Evolutionary conservation across 2,888 invertebrate species (phyloP).

Genomic region (Spodoptera littoralis): DNA sequence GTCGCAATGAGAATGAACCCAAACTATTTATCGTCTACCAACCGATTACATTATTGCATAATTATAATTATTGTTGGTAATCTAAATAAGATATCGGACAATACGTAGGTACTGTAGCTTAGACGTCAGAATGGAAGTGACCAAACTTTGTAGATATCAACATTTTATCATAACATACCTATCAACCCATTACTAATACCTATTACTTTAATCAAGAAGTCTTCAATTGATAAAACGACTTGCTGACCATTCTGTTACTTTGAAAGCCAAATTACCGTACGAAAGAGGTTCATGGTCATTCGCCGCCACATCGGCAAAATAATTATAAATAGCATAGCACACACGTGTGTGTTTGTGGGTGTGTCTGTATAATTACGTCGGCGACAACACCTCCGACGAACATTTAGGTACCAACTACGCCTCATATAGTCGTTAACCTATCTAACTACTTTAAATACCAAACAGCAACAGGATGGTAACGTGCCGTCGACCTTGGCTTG

Average conservation of each 20-base stretch:
- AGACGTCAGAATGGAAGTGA: too few relatives aligned
- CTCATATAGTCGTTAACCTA: background rate
- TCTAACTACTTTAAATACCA: constrained; percentile 11
- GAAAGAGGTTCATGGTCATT: constrained; percentile 23
- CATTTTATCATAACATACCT: too few relatives aligned
- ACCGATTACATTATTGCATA: too few relatives aligned
- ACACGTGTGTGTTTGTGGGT: constrained; percentile 28
- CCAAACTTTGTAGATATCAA: too few relatives aligned
- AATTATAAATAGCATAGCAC: constrained; percentile 28
- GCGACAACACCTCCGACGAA: constrained; percentile 37
- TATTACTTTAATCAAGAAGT: too few relatives aligned
- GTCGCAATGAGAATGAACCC: too few relatives aligned
- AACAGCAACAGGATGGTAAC: constrained; percentile 18
- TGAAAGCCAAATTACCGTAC: constrained; percentile 1
- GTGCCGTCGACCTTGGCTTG: constrained; percentile 22
- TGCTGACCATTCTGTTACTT: background rate
- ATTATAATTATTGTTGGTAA: too few relatives aligned
- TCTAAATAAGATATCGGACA: too few relatives aligned
- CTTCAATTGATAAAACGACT: too few relatives aligned
- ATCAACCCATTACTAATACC: too few relatives aligned
- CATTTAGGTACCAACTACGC: background rate
- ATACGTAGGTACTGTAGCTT: too few relatives aligned
- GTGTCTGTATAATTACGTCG: constrained; percentile 17
- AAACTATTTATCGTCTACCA: too few relatives aligned
- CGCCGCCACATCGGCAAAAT: background rate